These are phyloP conservation scores for Heliothis virescens DNA, from an alignment of 1,140 invertebrate species.

Conservation along the genomic window DNA sequence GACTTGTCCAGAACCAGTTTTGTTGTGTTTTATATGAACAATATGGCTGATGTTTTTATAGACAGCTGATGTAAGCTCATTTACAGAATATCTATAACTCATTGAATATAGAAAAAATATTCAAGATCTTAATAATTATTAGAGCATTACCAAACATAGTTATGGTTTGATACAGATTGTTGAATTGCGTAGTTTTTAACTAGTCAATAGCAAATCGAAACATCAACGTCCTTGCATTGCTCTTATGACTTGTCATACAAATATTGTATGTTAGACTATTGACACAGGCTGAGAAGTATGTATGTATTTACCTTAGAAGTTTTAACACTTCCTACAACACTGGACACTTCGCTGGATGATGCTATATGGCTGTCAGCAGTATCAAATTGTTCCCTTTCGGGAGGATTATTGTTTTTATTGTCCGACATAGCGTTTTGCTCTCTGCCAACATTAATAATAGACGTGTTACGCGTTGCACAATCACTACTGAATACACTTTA, in stretches of 20 bases:
- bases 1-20: neutral
- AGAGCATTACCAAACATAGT: conserved; percentile 9
- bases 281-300: neutral
- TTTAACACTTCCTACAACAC: conserved; percentile 73
- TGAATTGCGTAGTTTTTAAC: conserved; percentile 36
- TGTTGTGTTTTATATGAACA: conserved; percentile 13
- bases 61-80: conserved; percentile 21
- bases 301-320: conserved; percentile 68
- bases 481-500: conserved; percentile 34
- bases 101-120: too few relatives aligned
- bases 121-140: neutral
- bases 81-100: too few relatives aligned
- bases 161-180: neutral
- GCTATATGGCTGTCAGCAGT: conserved; percentile 73
- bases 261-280: neutral
- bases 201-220: conserved; percentile 36
- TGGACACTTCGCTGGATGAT: conserved; percentile 72
- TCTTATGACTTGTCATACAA: neutral
- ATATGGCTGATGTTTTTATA: conserved; percentile 34
- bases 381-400: conserved; percentile 69
- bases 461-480: conserved; percentile 53
- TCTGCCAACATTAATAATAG: conserved; percentile 74
- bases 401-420: conserved; percentile 75
- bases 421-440: conserved; percentile 74
- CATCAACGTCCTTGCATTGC: conserved; percentile 37